phyloP scores from a whole-genome alignment of 2,113 vertebrate genomes.

The Choloepus hoffmanni region DNA sequence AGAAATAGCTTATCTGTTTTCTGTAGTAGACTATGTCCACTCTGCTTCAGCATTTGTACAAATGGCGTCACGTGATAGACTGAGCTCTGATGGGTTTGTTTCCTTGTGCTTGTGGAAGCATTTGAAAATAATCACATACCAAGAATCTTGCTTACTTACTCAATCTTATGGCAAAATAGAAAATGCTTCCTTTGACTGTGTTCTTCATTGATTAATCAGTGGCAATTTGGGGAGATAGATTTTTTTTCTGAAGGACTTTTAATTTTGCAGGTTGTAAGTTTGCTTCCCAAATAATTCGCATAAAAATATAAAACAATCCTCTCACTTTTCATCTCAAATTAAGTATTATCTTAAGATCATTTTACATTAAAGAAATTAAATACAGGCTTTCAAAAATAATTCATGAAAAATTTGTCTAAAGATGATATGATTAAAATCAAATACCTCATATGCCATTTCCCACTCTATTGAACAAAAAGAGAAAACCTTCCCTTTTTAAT shows the following conservation, averaged over 20 bases:
- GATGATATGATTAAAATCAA: conserved; percentile 67
- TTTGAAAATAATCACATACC: conserved; percentile 21
- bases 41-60: background rate
- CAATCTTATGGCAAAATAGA: background rate
- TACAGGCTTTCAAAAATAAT: conserved; percentile 33
- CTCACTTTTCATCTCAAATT: background rate
- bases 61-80: background rate
- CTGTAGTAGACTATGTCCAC: background rate
- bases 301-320: background rate
- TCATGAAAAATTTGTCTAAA: conserved; percentile 37
- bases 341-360: background rate
- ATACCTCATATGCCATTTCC: background rate
- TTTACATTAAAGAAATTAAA: conserved; percentile 52
- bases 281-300: conserved; percentile 6
- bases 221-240: background rate
- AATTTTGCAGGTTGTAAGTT: background rate
- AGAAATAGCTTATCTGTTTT: background rate
- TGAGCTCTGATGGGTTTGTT: background rate
- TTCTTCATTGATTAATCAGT: conserved; percentile 14
- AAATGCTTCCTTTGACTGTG: background rate
- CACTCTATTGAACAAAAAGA: conserved; percentile 46
- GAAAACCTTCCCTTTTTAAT: conserved; percentile 64
- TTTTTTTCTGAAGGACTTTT: background rate
- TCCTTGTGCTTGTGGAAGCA: background rate
- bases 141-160: background rate